Base-by-base conservation (phyloP, 2,888 invertebrate genomes). In the Pteria penguin region DNA sequence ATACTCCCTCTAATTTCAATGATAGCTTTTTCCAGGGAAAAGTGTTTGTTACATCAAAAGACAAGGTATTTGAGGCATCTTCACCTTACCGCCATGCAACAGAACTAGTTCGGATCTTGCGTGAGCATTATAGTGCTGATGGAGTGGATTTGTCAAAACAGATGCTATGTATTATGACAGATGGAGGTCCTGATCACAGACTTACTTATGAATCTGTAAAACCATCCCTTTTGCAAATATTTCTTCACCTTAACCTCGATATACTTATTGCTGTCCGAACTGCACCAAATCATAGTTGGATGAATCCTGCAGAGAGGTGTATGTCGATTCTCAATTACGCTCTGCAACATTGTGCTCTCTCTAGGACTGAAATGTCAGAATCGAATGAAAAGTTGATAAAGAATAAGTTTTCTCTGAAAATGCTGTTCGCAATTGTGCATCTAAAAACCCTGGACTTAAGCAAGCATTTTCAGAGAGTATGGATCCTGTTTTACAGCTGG, bases 141-240 rank as follows among this genome's bases (percentile, higher is more conserved):
- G 67, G 58, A 11, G 67, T 78, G 4, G 58, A 70, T 27, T 24
- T 78, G n/a, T 24, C n/a, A n/a, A 36, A n/a, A 2, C 74, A 74
- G 31, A 72, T 78, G 14, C 36, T 76, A 4, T 75, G 77, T 14
- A 68, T 72, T 1, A 54, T 72, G 31, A 81, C 81, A 11, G 81
- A 81, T 76, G 76, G 81, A 8, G 81, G 78, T 8, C 78, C 77
- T 45, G 78, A 79, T 33, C 76, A 82, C 65, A 70, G 80, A 31
- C 11, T 65, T 11, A 72, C 76, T 11, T 74, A 61, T 69, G 63
- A 75, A 24, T 60, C 58, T 27, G 72, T 81, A 8, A 71, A 81
- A 60, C 27, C 65, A 24, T 63, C 81, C 31, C 18, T 66, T 2
- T 24, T 76, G 5, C 62, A 62, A 8, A 4, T 80, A 11, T 81